Evolutionary conservation across 2,113 vertebrate genomes (phyloP).

Genomic region (Romanogobio albipinnatus): DNA sequence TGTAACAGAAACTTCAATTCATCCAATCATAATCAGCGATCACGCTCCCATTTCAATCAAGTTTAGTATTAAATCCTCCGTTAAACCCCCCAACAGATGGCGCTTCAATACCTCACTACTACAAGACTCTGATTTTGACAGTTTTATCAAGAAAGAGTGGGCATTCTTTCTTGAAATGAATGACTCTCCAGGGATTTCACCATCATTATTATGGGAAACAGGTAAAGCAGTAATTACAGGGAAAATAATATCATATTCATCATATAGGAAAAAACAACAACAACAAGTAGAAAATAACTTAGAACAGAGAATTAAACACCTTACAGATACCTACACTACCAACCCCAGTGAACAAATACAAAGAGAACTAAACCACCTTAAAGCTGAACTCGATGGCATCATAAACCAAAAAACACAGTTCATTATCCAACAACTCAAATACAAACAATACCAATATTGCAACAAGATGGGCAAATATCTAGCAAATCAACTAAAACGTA

Average conservation of each 20-base stretch:
- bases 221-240: no score
- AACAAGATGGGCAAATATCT: no score
- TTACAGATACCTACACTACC: neutral
- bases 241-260: no score
- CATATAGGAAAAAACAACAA: neutral
- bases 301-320: neutral
- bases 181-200: conserved; percentile 21
- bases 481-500: no score
- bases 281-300: neutral
- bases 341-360: neutral
- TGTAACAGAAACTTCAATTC: no score
- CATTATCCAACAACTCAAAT: neutral
- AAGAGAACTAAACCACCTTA: neutral
- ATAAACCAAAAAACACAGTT: neutral
- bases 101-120: conserved; percentile 2
- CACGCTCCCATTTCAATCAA: no score
- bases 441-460: no score
- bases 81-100: neutral
- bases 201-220: neutral
- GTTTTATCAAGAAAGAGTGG: neutral
- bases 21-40: no score
- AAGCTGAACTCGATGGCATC: neutral
- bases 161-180: neutral
- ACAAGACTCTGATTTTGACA: neutral
- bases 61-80: neutral